Percentiles rank a stretch among this genome's conserved stretches.
phyloP scores from a whole-genome alignment of 1,140 invertebrate species.

The Drosophila mojavensis region DNA sequence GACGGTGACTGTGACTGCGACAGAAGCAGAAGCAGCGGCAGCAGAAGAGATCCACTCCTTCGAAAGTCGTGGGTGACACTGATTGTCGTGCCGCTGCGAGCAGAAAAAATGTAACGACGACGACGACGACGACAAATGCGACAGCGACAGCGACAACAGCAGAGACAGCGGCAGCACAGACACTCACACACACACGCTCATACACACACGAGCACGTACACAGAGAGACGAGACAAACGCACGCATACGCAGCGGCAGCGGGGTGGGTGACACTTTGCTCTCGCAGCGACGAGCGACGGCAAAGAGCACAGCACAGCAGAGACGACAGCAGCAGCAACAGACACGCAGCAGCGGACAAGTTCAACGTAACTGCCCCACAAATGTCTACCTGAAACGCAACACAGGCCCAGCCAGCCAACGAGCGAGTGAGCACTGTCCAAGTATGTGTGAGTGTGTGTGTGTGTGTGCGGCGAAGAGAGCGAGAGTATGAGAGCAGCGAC shows the following conservation, averaged over 20 bases:
- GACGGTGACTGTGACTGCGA: slow-evolving; percentile 21
- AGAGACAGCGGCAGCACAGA: slow-evolving; percentile 11
- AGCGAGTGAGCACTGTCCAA: slow-evolving; percentile 22
- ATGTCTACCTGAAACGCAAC: slow-evolving; percentile 61
- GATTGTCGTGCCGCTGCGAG: slow-evolving; percentile 68
- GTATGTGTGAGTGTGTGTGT: slow-evolving; percentile 7
- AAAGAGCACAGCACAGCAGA: slow-evolving; percentile 18
- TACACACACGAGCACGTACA: background rate
- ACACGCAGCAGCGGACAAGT: slow-evolving; percentile 72
- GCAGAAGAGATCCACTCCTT: slow-evolving; percentile 74
- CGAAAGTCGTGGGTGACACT: slow-evolving; percentile 83
- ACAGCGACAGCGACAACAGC: slow-evolving; percentile 48
- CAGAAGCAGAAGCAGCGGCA: slow-evolving; percentile 38
- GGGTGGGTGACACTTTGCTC: slow-evolving; percentile 75
- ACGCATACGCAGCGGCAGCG: slow-evolving; percentile 14
- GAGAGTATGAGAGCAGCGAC: slow-evolving; percentile 18
- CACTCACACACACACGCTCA: background rate
- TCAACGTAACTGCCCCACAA: slow-evolving; percentile 73
- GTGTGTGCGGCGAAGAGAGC: slow-evolving; percentile 12
- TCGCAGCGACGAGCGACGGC: slow-evolving; percentile 23
- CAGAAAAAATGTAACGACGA: slow-evolving; percentile 58
- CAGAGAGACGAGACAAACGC: background rate
- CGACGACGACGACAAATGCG: slow-evolving; percentile 59
- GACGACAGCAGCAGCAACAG: slow-evolving; percentile 18
- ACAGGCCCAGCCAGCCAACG: slow-evolving; percentile 40